phyloP scores from a whole-genome alignment of 2,888 invertebrate genomes.

The Acrocyrtus sp. region DNA sequence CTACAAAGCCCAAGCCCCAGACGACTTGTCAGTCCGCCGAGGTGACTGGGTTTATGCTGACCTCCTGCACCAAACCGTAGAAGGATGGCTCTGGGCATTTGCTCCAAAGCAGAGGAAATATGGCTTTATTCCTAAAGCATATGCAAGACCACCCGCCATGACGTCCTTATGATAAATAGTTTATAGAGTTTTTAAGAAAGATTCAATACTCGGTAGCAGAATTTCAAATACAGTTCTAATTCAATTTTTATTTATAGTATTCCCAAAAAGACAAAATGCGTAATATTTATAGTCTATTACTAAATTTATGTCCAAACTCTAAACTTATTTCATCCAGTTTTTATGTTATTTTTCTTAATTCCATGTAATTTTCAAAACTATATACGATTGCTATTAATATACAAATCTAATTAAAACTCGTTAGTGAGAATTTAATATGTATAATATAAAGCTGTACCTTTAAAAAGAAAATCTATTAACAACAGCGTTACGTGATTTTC shows the following conservation, averaged over 20 bases:
- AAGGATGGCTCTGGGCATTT: constrained; percentile 95
- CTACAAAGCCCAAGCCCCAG: constrained; percentile 94
- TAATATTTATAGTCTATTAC: background rate
- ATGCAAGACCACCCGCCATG: constrained; percentile 92
- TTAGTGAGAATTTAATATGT: constrained; percentile 11
- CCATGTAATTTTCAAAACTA: too few relatives aligned
- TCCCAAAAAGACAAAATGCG: background rate
- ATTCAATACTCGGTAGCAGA: too few relatives aligned
- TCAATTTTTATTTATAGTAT: background rate
- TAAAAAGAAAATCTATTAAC: too few relatives aligned
- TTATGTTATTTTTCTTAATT: too few relatives aligned
- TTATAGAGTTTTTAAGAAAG: too few relatives aligned
- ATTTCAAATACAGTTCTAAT: constrained; percentile 1
- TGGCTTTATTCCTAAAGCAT: constrained; percentile 95
- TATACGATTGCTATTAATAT: too few relatives aligned
- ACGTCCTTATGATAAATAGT: too few relatives aligned
- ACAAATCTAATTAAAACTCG: constrained; percentile 1
- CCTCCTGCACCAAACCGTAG: constrained; percentile 90
- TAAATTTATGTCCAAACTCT: too few relatives aligned
- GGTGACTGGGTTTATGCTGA: constrained; percentile 98
- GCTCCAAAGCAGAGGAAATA: constrained; percentile 87
- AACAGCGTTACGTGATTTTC: too few relatives aligned
- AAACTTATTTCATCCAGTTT: too few relatives aligned
- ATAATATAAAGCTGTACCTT: constrained; percentile 19
- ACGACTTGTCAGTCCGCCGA: constrained; percentile 87